A percentile compares a stretch with the other conserved stretches of the same genome.
These are phyloP conservation scores for Thermophis baileyi DNA, from an alignment of 2,113 vertebrate species.

Conservation along the genomic window DNA sequence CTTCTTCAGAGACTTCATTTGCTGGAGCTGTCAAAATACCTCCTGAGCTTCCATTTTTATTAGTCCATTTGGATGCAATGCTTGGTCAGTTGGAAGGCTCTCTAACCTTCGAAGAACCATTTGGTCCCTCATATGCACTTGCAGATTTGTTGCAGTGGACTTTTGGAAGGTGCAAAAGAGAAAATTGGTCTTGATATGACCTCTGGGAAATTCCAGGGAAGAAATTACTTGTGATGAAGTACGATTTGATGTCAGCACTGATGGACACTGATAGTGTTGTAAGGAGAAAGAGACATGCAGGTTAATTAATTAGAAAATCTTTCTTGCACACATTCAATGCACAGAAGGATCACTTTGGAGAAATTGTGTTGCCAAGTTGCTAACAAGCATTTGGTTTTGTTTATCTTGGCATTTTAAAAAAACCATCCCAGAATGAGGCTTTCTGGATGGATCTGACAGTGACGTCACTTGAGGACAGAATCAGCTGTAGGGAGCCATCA, in stretches of 20 bases:
- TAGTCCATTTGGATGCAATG: constrained; percentile 52
- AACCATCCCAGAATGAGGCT: constrained; percentile 21
- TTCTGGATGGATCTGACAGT: constrained; percentile 52
- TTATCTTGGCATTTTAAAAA: constrained; percentile 17
- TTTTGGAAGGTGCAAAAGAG: constrained; percentile 32
- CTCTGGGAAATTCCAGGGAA: constrained; percentile 47
- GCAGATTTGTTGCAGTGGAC: constrained; percentile 22
- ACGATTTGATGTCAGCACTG: constrained; percentile 50
- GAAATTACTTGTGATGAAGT: constrained; percentile 61
- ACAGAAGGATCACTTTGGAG: constrained; percentile 13
- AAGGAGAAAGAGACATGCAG: constrained; percentile 35
- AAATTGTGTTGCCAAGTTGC: background rate
- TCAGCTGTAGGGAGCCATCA: constrained; percentile 40
- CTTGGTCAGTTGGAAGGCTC: constrained; percentile 46
- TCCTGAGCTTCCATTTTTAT: constrained; percentile 52
- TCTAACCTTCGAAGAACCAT: constrained; percentile 47
- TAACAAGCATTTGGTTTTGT: constrained; percentile 20
- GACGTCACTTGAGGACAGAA: constrained; percentile 31
- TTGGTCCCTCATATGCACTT: constrained; percentile 37
- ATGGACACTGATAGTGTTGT: constrained; percentile 45
- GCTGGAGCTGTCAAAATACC: constrained; percentile 50
- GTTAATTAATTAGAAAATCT: constrained; percentile 63
- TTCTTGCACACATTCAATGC: constrained; percentile 32
- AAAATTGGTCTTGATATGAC: constrained; percentile 40
- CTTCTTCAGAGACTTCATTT: constrained; percentile 28